phyloP scores from a whole-genome alignment of 1,140 invertebrate genomes.

The Ctenoplectra terminalis region DNA sequence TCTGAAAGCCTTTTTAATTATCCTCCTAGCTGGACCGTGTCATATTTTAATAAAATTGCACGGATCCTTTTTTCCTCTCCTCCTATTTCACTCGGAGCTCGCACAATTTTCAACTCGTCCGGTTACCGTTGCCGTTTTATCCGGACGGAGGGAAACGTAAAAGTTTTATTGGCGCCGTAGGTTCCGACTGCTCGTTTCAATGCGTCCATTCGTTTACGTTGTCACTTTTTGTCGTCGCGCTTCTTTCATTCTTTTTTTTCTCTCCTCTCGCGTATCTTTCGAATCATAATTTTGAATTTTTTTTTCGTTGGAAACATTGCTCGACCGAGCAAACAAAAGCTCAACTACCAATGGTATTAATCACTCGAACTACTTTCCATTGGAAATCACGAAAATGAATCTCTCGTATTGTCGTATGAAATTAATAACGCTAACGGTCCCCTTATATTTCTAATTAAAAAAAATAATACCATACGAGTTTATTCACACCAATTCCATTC shows the following conservation, averaged over 20 bases:
- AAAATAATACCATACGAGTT: not conserved
- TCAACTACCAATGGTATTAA: not conserved
- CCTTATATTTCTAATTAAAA: too few relatives aligned
- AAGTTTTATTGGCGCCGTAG: not conserved
- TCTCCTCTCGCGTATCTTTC: too few relatives aligned
- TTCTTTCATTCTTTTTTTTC: not conserved
- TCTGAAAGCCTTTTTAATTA: slow-evolving; percentile 8
- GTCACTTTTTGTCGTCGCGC: not conserved
- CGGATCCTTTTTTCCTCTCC: not conserved
- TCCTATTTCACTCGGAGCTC: not conserved
- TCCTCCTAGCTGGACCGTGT: not conserved
- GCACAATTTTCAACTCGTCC: too few relatives aligned
- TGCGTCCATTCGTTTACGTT: not conserved
- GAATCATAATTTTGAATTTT: too few relatives aligned
- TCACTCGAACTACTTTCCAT: not conserved
- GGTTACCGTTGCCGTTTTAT: not conserved
- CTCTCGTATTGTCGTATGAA: too few relatives aligned
- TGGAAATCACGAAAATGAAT: too few relatives aligned
- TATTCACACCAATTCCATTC: not conserved
- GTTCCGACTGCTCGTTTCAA: slow-evolving; percentile 2
- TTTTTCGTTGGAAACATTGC: not conserved
- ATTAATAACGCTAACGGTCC: too few relatives aligned
- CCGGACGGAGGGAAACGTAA: not conserved
- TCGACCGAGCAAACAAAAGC: not conserved
- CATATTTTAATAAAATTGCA: not conserved